phyloP scores from a whole-genome alignment of 2,113 vertebrate genomes.

The Prietella phreatophila region DNA sequence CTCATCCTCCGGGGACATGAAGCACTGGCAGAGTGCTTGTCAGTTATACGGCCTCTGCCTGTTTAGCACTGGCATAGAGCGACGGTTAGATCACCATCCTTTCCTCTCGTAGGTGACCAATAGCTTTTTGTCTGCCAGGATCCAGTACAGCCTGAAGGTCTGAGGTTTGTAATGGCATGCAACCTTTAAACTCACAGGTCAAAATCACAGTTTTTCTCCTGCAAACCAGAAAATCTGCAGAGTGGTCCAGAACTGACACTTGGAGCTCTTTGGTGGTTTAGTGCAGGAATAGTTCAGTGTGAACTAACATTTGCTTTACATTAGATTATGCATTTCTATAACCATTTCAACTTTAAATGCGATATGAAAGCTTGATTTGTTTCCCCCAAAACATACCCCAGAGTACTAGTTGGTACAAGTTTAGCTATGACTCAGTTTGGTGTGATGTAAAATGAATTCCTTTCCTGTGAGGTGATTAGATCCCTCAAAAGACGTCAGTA shows the following conservation, averaged over 20 bases:
- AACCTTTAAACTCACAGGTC: constrained; percentile 14
- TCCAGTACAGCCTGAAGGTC: not conserved
- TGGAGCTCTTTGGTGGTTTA: not conserved
- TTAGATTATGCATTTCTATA: not conserved
- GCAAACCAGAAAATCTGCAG: not conserved
- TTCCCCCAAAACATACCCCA: not conserved
- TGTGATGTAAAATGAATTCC: constrained; percentile 25
- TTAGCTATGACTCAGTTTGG: constrained; percentile 14
- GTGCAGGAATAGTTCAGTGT: not conserved
- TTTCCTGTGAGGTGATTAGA: constrained; percentile 22
- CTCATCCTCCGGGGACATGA: constrained; percentile 25
- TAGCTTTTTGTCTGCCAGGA: constrained; percentile 27
- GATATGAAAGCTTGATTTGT: not conserved
- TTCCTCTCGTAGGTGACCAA: constrained; percentile 12
- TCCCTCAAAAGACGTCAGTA: not conserved
- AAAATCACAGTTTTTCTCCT: not conserved
- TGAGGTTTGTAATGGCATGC: not conserved
- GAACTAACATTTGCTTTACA: not conserved
- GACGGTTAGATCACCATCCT: constrained; percentile 24
- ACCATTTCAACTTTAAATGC: not conserved
- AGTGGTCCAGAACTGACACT: not conserved
- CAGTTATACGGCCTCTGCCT: constrained; percentile 35
- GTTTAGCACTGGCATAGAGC: constrained; percentile 33
- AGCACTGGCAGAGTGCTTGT: constrained; percentile 34
- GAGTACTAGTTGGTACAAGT: not conserved